phyloP scores from a whole-genome alignment of 1,140 invertebrate genomes.

The Panagrolaimus sp. region DNA sequence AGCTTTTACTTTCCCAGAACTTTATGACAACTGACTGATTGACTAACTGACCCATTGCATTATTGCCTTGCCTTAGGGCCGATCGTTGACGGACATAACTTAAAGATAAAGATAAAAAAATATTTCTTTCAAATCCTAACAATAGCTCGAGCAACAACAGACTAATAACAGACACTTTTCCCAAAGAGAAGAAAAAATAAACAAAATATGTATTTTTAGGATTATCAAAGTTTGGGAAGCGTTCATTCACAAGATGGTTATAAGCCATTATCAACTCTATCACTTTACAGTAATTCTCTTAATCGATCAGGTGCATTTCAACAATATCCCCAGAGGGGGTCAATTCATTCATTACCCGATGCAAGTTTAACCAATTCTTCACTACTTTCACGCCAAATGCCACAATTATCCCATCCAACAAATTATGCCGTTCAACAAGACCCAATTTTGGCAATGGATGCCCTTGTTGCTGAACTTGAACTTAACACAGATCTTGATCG shows the following conservation, averaged over 20 bases:
- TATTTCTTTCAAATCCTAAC: too few species aligned
- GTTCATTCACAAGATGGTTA: slow-evolving; percentile 45
- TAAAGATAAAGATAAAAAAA: too few species aligned
- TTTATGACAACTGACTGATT: background rate
- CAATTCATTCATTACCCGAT: slow-evolving; percentile 54
- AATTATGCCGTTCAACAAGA: slow-evolving; percentile 29
- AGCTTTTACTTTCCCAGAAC: too few species aligned
- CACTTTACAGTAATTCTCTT: slow-evolving; percentile 44
- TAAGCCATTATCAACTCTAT: slow-evolving; percentile 29
- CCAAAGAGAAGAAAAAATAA: too few species aligned
- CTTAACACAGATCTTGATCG: slow-evolving; percentile 47
- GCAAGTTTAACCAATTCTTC: slow-evolving; percentile 23
- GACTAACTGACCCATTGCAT: background rate
- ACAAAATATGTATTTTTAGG: slow-evolving; percentile 12
- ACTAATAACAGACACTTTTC: too few species aligned
- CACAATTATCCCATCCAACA: slow-evolving; percentile 1
- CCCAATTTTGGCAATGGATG: slow-evolving; percentile 49
- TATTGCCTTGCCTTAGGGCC: background rate
- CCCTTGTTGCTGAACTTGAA: slow-evolving; percentile 54
- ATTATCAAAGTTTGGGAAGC: slow-evolving; percentile 44
- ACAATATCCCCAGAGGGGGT: slow-evolving; percentile 49
- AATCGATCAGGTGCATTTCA: slow-evolving; percentile 47
- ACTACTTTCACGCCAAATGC: too few species aligned
- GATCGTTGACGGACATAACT: too few species aligned
- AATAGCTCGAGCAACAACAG: too few species aligned